Evolutionary conservation across 2,113 vertebrate genomes (phyloP).

Genomic region (Amblyornis subalaris): DNA sequence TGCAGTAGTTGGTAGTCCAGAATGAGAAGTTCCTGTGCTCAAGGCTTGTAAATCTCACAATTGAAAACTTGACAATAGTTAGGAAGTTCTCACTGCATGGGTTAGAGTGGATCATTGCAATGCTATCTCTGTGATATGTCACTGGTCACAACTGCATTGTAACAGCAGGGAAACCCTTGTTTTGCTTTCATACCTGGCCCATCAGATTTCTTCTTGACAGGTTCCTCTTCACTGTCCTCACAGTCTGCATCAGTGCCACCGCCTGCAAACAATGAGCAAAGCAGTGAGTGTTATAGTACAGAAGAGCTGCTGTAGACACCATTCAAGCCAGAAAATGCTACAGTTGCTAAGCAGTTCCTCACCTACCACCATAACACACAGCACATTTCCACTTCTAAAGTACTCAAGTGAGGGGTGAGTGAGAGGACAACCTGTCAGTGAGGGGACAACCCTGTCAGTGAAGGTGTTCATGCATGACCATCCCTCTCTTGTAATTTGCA

Average conservation of each 20-base stretch:
- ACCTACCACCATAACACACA: background rate
- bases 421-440: too few relatives aligned
- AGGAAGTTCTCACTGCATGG: background rate
- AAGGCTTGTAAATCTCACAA: background rate
- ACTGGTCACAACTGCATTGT: background rate
- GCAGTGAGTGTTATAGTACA: background rate
- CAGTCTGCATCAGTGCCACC: slow-evolving; percentile 67
- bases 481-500: background rate
- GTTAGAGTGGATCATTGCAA: background rate
- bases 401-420: background rate
- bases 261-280: background rate
- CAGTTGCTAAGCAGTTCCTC: background rate
- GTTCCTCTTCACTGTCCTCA: slow-evolving; percentile 72
- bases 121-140: background rate
- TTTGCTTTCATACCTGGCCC: slow-evolving; percentile 73
- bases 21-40: background rate
- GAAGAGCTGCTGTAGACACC: background rate
- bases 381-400: background rate
- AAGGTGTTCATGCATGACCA: background rate
- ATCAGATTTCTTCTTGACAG: slow-evolving; percentile 77
- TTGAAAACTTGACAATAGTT: background rate
- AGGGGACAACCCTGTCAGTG: too few relatives aligned
- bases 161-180: background rate
- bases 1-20: background rate
- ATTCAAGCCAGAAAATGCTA: background rate